These are phyloP conservation scores for Thumatha senex DNA, from an alignment of 2,888 invertebrate species.

Conservation along the genomic window DNA sequence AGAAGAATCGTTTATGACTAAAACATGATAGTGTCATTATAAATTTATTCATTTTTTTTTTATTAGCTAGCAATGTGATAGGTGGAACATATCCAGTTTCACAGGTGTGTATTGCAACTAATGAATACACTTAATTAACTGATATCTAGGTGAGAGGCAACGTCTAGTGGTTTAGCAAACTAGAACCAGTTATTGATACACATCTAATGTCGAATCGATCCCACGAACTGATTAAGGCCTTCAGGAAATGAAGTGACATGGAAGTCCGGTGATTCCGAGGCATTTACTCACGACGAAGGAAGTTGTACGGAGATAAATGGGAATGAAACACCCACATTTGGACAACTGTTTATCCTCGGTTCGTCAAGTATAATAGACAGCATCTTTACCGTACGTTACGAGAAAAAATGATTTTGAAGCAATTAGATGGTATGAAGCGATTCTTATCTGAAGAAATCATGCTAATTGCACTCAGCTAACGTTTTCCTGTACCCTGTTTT, in stretches of 20 bases:
- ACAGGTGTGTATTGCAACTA: constrained; percentile 23
- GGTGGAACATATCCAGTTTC: constrained; percentile 5
- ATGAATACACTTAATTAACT: constrained; percentile 29
- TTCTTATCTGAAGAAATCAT: constrained; percentile 13
- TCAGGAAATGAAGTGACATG: constrained; percentile 29
- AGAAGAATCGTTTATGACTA: too few relatives aligned
- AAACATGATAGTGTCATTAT: not conserved
- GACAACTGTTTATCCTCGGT: too few relatives aligned
- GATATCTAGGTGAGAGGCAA: constrained; percentile 30
- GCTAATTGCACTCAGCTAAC: constrained; percentile 16
- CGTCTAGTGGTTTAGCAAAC: constrained; percentile 24
- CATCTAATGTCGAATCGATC: constrained; percentile 33
- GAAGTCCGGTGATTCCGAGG: not conserved
- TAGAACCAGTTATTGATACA: constrained; percentile 28
- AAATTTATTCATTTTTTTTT: not conserved
- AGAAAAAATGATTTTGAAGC: not conserved
- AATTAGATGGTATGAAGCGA: constrained; percentile 10
- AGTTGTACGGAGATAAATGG: too few relatives aligned
- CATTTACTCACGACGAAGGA: too few relatives aligned
- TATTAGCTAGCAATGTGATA: not conserved
- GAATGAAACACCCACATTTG: too few relatives aligned
- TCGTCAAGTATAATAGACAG: too few relatives aligned
- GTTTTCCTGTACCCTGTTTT: constrained; percentile 14
- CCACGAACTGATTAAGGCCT: constrained; percentile 32
- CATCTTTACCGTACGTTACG: too few relatives aligned